A percentile compares a stretch with the other conserved stretches of the same genome.
Conservation (phyloP, 2,113 vertebrate genomes). For the Halichoerus grypus region DNA sequence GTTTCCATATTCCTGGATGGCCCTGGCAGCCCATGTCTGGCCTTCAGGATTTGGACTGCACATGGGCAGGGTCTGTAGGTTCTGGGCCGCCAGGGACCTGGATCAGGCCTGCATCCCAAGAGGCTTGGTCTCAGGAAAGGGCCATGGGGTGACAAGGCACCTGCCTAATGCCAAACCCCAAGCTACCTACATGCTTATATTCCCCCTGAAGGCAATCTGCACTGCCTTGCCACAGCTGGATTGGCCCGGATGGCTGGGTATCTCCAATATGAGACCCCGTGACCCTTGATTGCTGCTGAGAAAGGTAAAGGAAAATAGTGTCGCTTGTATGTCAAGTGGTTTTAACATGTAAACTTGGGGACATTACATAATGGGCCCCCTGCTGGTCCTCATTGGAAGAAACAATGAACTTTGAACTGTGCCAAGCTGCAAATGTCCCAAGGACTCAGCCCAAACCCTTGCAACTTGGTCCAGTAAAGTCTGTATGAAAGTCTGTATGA, state of each 20-base stretch:
- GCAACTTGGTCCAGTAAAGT: neutral
- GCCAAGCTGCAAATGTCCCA: neutral
- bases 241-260: neutral
- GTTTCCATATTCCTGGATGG: no score
- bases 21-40: no score
- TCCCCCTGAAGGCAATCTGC: neutral
- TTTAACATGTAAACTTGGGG: neutral
- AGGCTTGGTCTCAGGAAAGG: no score
- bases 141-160: neutral
- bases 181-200: neutral
- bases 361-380: neutral
- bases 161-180: neutral
- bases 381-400: neutral
- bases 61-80: no score
- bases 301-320: neutral
- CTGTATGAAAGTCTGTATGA: no score
- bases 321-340: neutral
- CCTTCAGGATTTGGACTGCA: no score
- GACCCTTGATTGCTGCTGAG: neutral
- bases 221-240: neutral
- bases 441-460: neutral
- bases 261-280: neutral
- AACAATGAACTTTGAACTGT: neutral
- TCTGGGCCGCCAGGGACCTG: no score
- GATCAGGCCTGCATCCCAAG: neutral